These are phyloP conservation scores for Helobdella robusta DNA, from an alignment of 2,888 invertebrate species.

Conservation along the genomic window DNA sequence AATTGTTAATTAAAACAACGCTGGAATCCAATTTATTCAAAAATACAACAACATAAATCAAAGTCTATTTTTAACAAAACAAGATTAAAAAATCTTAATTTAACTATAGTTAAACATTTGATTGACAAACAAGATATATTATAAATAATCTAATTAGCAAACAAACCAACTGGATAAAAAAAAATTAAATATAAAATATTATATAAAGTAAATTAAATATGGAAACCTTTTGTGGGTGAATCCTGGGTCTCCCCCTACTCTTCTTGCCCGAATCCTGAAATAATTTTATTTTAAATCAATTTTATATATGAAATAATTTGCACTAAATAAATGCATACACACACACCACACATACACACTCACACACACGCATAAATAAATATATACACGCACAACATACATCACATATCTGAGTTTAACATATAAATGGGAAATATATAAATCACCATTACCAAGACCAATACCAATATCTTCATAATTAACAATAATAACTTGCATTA, in stretches of 20 bases:
- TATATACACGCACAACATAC: no score
- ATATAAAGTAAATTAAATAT: no score
- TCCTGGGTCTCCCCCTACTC: constrained; percentile 24
- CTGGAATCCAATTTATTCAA: no score
- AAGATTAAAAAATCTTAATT: no score
- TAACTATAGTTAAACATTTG: no score
- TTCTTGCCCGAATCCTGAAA: constrained; percentile 25
- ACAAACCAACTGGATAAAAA: no score
- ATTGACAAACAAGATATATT: no score
- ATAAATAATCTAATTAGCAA: no score
- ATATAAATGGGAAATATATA: not conserved
- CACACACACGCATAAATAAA: not conserved
- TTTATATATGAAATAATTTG: not conserved
- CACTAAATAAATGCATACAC: not conserved
- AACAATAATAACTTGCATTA: no score
- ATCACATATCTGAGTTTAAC: not conserved
- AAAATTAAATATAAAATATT: no score
- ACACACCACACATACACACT: not conserved
- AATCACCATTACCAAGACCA: not conserved
- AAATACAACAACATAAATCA: no score
- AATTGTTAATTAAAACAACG: not conserved
- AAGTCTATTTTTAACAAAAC: no score
- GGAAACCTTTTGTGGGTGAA: constrained; percentile 28
- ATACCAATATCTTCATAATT: not conserved
- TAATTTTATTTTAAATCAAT: not conserved